These are phyloP conservation scores for Abrostola tripartita DNA, from an alignment of 2,888 invertebrate species.

Conservation along the genomic window DNA sequence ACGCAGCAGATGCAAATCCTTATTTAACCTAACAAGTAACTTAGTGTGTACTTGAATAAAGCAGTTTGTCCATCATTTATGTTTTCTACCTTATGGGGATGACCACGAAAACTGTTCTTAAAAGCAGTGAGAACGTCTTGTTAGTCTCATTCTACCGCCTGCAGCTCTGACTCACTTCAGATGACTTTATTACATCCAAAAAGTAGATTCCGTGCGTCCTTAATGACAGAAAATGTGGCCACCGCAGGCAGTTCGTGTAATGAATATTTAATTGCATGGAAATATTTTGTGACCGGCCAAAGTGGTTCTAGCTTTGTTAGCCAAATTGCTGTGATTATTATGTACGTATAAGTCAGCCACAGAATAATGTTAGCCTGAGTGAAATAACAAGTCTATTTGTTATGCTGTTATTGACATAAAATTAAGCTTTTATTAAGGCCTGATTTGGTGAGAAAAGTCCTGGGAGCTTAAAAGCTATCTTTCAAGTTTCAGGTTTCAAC, in stretches of 20 bases:
- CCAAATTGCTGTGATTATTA: slow-evolving; percentile 66
- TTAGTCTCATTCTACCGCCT: slow-evolving; percentile 33
- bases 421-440: too few relatives aligned
- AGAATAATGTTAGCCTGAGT: slow-evolving; percentile 4
- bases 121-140: slow-evolving; percentile 10
- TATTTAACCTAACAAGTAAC: too few relatives aligned
- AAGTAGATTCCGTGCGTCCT: slow-evolving; percentile 65
- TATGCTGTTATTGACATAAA: too few relatives aligned
- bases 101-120: slow-evolving; percentile 1
- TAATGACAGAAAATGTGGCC: slow-evolving; percentile 79
- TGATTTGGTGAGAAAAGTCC: too few relatives aligned
- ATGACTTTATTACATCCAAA: slow-evolving; percentile 66
- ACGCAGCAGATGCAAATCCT: too few relatives aligned
- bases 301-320: slow-evolving; percentile 68
- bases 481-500: too few relatives aligned
- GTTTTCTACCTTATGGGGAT: neutral
- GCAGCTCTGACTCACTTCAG: slow-evolving; percentile 27
- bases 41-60: too few relatives aligned
- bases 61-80: neutral
- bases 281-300: slow-evolving; percentile 70
- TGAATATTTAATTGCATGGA: slow-evolving; percentile 86
- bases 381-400: slow-evolving; percentile 2
- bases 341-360: slow-evolving; percentile 2
- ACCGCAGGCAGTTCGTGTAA: slow-evolving; percentile 73
- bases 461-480: too few relatives aligned